Base-by-base conservation (phyloP, 2,888 invertebrate species). In the Cantharis nigra region DNA sequence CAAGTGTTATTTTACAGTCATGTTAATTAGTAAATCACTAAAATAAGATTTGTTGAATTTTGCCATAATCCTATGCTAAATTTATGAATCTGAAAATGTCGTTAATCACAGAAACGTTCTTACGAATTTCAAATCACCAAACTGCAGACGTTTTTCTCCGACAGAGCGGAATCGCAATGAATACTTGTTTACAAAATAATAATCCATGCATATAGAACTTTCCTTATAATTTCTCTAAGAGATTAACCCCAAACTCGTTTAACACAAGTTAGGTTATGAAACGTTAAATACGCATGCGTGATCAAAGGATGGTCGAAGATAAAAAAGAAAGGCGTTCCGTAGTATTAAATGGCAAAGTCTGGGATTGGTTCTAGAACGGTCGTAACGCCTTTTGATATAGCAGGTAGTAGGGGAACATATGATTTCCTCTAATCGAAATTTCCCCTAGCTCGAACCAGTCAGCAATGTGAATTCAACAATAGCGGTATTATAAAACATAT, bases 381-480 rank as follows among this genome's bases (percentile, higher is more conserved):
- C 49, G 77, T 72, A 77, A 78, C 81, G 79, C 82, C 83, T 72
- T 71, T 67, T 28, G 72, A 76, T 69, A 76, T 62, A 63, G 20
- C n/a, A 72, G 69, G 71, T 76, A 86, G 88, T 84, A 87, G 88
- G 89, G 88, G 88, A 88, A 88, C 87, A 85, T 85, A 84, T 88
- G 86, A 87, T 88, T 87, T 86, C 84, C 70, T 79, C 78, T 77
- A 75, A 81, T 78, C 78, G 79, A 78, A 72, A 75, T 84, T 83
- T 83, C 87, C 88, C 87, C 88, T 88, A 87, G 86, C 83, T 78
- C 83, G 85, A 86, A 86, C 86, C 88, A 89, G 88, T 88, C 84
- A 87, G 88, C 87, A 85, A 88, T 87, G 88, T 86, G 89, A 85
- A 84, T 85, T 84, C 87, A 86, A 87, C 87, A 87, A 87, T 87